These are phyloP conservation scores for Oceanodroma tethys DNA, from an alignment of 2,113 vertebrate genomes.

Conservation along the genomic window DNA sequence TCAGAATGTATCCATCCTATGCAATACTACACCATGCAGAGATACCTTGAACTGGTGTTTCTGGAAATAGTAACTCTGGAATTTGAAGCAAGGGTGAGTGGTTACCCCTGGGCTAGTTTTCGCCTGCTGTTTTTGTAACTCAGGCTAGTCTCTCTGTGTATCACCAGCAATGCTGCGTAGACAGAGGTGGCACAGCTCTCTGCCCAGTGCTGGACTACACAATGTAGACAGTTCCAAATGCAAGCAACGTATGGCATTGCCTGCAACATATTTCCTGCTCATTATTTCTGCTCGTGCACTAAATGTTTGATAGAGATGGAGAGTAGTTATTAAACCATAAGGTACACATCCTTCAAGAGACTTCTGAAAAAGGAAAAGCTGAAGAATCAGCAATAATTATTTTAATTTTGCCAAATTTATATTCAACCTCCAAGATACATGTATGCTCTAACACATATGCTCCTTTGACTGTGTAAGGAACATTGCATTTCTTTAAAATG, in stretches of 20 bases:
- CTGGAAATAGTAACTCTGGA: neutral
- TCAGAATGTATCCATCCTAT: neutral
- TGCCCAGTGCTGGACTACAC: neutral
- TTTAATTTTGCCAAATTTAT: neutral
- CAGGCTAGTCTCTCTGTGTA: neutral
- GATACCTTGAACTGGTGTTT: neutral
- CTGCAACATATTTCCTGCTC: neutral
- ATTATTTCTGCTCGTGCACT: neutral
- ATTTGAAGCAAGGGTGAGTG: neutral
- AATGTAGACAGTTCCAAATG: neutral
- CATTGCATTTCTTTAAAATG: neutral
- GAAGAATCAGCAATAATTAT: neutral
- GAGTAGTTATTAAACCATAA: neutral
- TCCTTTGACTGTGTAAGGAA: neutral
- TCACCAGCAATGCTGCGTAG: neutral
- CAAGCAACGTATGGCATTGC: neutral
- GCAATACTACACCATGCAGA: neutral
- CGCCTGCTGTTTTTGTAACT: neutral
- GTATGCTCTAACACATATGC: neutral
- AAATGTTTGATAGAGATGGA: neutral
- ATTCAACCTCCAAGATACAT: neutral
- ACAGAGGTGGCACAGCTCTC: neutral
- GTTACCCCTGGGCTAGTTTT: neutral
- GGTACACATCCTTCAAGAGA: neutral
- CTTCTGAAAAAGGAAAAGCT: neutral